These are phyloP conservation scores for Syrrhaptes paradoxus DNA, from an alignment of 2,113 vertebrate species.

Conservation along the genomic window DNA sequence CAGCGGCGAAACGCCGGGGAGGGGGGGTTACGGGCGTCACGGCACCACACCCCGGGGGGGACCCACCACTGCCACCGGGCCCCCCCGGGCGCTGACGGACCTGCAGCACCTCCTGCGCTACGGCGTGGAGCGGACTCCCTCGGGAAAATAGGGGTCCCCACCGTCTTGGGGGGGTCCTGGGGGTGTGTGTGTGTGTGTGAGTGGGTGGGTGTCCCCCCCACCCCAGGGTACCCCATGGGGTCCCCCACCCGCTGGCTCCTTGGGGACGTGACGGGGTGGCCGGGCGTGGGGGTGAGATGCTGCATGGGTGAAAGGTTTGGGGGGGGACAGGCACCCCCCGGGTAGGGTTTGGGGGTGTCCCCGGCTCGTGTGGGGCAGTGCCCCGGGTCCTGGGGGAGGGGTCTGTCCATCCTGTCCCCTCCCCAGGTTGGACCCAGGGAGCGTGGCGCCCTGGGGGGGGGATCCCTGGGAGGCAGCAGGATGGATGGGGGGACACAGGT, in stretches of 20 bases:
- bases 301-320: not conserved
- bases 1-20: conserved; percentile 58
- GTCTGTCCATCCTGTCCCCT: not conserved
- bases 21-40: conserved; percentile 67
- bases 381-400: not conserved
- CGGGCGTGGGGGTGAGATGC: not conserved
- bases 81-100: conserved; percentile 82
- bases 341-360: not conserved
- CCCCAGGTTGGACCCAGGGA: conserved; percentile 26
- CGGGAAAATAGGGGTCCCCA: conserved; percentile 65
- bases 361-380: not conserved
- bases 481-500: not conserved
- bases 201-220: not conserved
- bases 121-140: conserved; percentile 84
- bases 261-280: not conserved
- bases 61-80: conserved; percentile 21
- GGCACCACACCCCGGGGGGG: conserved; percentile 43
- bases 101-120: conserved; percentile 85
- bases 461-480: conserved; percentile 34
- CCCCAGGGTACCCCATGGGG: not conserved
- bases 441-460: not conserved
- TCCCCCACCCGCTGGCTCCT: not conserved
- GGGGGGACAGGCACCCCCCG: not conserved
- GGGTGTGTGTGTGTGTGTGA: too few relatives aligned
- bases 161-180: too few relatives aligned